Evolutionary conservation across 1,140 invertebrate species (phyloP).

Genomic region (Nylanderia fulva): DNA sequence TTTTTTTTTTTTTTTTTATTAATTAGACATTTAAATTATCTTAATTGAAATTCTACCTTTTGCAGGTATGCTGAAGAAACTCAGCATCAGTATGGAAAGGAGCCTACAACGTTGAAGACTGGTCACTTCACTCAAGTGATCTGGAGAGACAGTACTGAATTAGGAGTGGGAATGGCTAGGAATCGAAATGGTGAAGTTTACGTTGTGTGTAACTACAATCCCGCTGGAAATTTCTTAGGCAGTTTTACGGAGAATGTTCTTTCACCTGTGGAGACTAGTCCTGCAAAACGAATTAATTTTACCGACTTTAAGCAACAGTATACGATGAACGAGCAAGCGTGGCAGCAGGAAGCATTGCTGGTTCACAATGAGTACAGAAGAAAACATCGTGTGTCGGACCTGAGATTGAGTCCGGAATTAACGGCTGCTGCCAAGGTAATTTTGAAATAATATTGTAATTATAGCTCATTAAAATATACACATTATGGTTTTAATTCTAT

Average conservation of each 20-base stretch:
- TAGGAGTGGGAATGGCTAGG: constrained; percentile 92
- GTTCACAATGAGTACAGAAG: constrained; percentile 92
- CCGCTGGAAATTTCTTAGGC: constrained; percentile 94
- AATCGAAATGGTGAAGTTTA: constrained; percentile 90
- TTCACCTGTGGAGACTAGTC: constrained; percentile 83
- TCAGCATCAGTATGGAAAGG: constrained; percentile 87
- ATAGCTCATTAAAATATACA: not conserved
- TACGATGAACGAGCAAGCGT: constrained; percentile 83
- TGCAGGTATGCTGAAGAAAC: constrained; percentile 82
- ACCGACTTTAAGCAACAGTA: constrained; percentile 65
- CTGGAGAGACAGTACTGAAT: constrained; percentile 91
- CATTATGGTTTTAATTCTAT: not conserved
- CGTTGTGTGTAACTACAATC: constrained; percentile 95
- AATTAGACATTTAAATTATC: not conserved
- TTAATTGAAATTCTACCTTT: constrained; percentile 1
- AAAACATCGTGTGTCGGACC: constrained; percentile 89
- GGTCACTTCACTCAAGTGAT: constrained; percentile 92
- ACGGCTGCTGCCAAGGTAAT: constrained; percentile 86
- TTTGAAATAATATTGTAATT: constrained; percentile 41
- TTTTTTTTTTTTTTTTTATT: not conserved
- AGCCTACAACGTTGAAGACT: constrained; percentile 89
- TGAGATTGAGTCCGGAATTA: constrained; percentile 88
- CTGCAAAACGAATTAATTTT: constrained; percentile 75
- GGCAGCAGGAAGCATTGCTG: constrained; percentile 88
- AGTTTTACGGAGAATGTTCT: constrained; percentile 92